These are phyloP conservation scores for Bubalus kerabau DNA, from an alignment of 2,113 vertebrate genomes.

Conservation along the genomic window DNA sequence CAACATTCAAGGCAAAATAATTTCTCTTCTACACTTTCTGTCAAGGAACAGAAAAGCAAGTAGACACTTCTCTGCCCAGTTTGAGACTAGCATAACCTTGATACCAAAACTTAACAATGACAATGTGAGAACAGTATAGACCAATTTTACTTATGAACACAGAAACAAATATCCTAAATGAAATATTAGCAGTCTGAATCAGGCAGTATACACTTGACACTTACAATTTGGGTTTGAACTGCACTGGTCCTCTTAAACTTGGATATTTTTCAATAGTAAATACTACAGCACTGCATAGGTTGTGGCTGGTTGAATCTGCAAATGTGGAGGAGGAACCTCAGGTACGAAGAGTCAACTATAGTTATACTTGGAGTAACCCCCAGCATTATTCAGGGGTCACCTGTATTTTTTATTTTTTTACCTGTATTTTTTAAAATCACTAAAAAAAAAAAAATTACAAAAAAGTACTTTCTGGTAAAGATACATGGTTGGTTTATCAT, in stretches of 20 bases:
- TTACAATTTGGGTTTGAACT: not conserved
- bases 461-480: not conserved
- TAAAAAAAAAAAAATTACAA: not conserved
- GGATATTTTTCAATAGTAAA: not conserved
- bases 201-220: not conserved
- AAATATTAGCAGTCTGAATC: slow-evolving; percentile 5
- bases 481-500: not conserved
- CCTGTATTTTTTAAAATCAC: not conserved
- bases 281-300: not conserved
- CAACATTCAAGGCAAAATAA: slow-evolving; percentile 22
- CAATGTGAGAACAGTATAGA: not conserved
- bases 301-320: not conserved
- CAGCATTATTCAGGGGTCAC: not conserved
- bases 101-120: slow-evolving; percentile 13
- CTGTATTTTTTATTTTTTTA: not conserved
- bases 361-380: not conserved
- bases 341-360: not conserved
- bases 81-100: not conserved
- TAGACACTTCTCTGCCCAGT: not conserved
- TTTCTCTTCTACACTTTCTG: not conserved
- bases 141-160: not conserved
- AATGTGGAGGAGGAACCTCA: not conserved
- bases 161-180: not conserved
- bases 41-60: not conserved
- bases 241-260: not conserved